Conservation (phyloP, 2,797 vertebrate species). For the Eidolon dupreanum region DNA sequence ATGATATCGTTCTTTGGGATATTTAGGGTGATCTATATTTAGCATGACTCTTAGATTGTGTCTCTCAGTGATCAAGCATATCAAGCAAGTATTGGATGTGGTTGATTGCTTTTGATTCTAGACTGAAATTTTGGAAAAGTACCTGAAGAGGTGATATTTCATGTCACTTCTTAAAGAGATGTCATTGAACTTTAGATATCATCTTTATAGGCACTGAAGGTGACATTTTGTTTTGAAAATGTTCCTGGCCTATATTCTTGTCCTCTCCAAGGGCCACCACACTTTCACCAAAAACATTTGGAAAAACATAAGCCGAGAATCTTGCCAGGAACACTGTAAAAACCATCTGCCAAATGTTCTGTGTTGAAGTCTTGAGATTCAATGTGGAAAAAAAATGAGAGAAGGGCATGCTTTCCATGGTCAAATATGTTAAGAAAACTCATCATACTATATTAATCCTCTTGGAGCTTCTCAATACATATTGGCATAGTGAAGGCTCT, state of each 20-base stretch:
- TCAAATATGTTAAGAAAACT: background rate
- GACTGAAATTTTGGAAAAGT: background rate
- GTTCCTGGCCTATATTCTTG: background rate
- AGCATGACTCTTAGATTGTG: background rate
- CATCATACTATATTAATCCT: background rate
- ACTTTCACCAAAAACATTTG: slow-evolving; percentile 10
- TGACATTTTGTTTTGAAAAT: slow-evolving; percentile 43
- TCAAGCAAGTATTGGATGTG: background rate
- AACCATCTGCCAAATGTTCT: background rate
- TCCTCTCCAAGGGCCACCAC: background rate
- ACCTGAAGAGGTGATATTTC: background rate
- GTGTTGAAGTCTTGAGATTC: background rate
- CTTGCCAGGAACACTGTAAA: background rate
- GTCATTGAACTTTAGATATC: background rate
- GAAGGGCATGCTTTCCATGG: background rate
- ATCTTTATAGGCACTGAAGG: background rate
- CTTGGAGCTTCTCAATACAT: background rate
- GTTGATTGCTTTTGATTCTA: background rate
- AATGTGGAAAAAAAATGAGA: background rate
- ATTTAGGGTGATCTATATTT: background rate
- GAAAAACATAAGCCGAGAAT: background rate
- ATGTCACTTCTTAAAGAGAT: background rate
- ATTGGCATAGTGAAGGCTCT: background rate
- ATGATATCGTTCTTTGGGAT: background rate
- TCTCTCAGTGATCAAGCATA: background rate